phyloP scores from a whole-genome alignment of 2,888 invertebrate species.

The Philopedon plagiatum region DNA sequence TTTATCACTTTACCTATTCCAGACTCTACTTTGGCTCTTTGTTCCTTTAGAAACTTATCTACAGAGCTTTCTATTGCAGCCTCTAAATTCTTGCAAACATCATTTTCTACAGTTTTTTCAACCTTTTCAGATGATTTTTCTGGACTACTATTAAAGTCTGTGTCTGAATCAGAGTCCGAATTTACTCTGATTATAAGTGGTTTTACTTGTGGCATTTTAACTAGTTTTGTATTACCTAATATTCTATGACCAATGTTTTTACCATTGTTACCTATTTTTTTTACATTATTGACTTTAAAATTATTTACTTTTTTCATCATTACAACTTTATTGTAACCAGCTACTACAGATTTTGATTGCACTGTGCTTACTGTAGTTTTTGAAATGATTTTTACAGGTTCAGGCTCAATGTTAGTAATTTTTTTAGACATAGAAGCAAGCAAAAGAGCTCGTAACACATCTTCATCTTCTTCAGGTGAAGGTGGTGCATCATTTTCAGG shows the following conservation, averaged over 20 bases:
- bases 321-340: conserved; percentile 5
- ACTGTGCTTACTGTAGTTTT: not conserved
- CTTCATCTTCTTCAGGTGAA: conserved; percentile 73
- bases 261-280: conserved; percentile 41
- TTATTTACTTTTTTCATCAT: conserved; percentile 26
- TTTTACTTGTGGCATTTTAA: conserved; percentile 59
- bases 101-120: not conserved
- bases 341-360: not conserved
- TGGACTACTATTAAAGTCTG: conserved; percentile 54
- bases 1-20: conserved; percentile 47
- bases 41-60: conserved; percentile 64
- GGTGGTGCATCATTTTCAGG: conserved; percentile 35
- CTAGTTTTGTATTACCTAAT: conserved; percentile 16
- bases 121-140: conserved; percentile 32
- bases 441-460: conserved; percentile 73
- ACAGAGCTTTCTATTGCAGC: conserved; percentile 56
- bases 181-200: conserved; percentile 65
- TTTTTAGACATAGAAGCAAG: conserved; percentile 75
- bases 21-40: conserved; percentile 65
- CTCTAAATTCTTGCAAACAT: not conserved
- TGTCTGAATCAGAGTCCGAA: conserved; percentile 62
- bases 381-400: conserved; percentile 1
- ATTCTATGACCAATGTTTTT: conserved; percentile 1
- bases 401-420: conserved; percentile 63
- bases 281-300: conserved; percentile 43